Base-by-base conservation (phyloP, 2,888 invertebrate genomes). In the Branchipolynoe longqiensis region DNA sequence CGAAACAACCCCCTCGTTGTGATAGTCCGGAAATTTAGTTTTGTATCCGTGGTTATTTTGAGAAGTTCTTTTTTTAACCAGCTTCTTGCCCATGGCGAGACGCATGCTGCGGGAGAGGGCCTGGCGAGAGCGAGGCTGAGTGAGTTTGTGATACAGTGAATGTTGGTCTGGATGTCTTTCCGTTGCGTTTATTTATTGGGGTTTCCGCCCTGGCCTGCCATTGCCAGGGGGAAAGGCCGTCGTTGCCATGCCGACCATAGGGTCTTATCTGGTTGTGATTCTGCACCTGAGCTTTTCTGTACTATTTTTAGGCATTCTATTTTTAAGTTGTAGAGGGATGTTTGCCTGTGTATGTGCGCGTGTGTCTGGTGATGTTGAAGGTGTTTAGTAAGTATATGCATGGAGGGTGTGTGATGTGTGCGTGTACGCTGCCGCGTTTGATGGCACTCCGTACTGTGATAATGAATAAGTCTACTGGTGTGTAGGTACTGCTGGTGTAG, bases 121-220 rank as follows among this genome's bases (percentile, higher is more conserved):
- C 48, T 78, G 25, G 1, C 8, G 54, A 18, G 41, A 41, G 78
- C 31, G 36, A 69, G 69, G 33, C 69, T 41, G 78, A 78, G 48
- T 78, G 54, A 78, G 78, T 48, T 78, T 78, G 78, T 78, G 78
- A 78, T 78, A 78, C 48, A 31, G 41, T 25, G 41, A 14, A 48
- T 54, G 54, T 48, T 69, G 14, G 33, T 78, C 78, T 78, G 78
- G 78, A 78, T 78, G 78, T 78, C 78, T 78, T 78, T 78, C 78
- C 41, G 78, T 78, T 78, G 78, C 78, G 48, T 78, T 78, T 78
- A 78, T 78, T 78, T 78, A 78, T 78, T 78, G n/a, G n/a, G n/a
- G n/a, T n/a, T n/a, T n/a, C n/a, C n/a, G n/a, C n/a, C n/a, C n/a
- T 4, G n/a, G n/a, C 58, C 58, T 33, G 36, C 4, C 69, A 18